Percentiles rank a stretch among this genome's conserved stretches.
phyloP scores from a whole-genome alignment of 2,113 vertebrate genomes.

The Eptatretus burgeri region DNA sequence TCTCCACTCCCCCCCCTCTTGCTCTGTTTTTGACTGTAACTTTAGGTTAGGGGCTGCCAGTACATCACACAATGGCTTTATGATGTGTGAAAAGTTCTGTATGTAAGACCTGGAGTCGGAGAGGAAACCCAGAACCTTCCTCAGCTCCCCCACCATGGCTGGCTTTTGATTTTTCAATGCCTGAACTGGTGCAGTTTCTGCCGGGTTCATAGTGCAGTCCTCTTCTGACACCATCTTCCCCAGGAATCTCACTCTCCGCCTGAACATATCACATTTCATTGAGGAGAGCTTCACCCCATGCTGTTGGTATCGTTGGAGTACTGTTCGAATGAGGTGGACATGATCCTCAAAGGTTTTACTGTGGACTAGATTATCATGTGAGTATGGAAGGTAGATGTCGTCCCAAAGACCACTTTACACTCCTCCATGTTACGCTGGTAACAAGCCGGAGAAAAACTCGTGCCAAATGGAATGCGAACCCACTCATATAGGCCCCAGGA shows the following conservation, averaged over 20 bases:
- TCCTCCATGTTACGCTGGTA: slow-evolving; percentile 6
- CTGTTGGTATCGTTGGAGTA: slow-evolving; percentile 5
- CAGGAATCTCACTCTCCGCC: slow-evolving; percentile 9
- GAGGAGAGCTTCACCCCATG: slow-evolving; percentile 11
- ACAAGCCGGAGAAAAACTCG: not conserved
- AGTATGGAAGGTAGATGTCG: not conserved
- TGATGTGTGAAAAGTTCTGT: slow-evolving; percentile 7
- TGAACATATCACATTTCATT: slow-evolving; percentile 12
- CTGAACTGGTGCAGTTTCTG: slow-evolving; percentile 1
- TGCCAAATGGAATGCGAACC: not conserved
- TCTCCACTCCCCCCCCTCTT: no score
- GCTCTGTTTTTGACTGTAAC: no score
- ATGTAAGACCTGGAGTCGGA: slow-evolving; percentile 9
- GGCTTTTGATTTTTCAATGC: not conserved
- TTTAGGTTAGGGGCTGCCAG: not conserved
- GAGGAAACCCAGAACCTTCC: slow-evolving; percentile 6
- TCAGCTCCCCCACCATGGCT: not conserved
- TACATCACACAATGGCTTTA: slow-evolving; percentile 12
- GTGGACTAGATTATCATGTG: slow-evolving; percentile 8
- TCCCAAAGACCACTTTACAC: not conserved
- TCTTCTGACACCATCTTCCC: slow-evolving; percentile 9
- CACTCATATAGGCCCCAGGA: not conserved
- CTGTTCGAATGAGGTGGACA: slow-evolving; percentile 5
- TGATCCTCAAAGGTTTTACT: slow-evolving; percentile 10
- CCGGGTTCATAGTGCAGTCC: slow-evolving; percentile 9